Conservation (phyloP, 2,888 invertebrate genomes). For the Drosophila glabriapex region DNA sequence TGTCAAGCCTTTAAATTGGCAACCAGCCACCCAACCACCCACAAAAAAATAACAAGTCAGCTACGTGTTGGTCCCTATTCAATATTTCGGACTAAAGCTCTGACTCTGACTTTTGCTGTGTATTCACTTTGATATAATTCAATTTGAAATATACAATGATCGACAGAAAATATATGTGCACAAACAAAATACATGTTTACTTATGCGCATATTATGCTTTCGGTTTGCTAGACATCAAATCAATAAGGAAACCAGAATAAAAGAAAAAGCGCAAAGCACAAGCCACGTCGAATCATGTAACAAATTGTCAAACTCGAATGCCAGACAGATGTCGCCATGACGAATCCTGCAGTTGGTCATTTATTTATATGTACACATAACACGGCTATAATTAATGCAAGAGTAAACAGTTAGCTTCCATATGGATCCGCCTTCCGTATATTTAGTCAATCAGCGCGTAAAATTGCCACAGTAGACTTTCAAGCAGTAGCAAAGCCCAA, state of each 20-base stretch:
- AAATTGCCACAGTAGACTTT: conserved; percentile 45
- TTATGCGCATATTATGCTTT: conserved; percentile 19
- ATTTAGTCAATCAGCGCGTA: conserved; percentile 63
- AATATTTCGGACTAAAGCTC: conserved; percentile 10
- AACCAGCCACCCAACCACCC: conserved; percentile 15
- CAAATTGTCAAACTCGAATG: conserved; percentile 45
- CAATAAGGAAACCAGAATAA: conserved; percentile 23
- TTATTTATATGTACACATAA: conserved; percentile 25
- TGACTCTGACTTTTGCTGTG: conserved; percentile 58
- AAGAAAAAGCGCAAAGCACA: not conserved
- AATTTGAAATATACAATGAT: conserved; percentile 57
- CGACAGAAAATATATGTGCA: conserved; percentile 11
- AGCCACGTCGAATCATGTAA: conserved; percentile 49
- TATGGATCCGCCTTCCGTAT: conserved; percentile 20
- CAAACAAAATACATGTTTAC: not conserved
- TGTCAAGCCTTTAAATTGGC: conserved; percentile 63
- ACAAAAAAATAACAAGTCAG: conserved; percentile 58
- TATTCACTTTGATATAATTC: conserved; percentile 67
- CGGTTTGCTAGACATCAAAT: conserved; percentile 23
- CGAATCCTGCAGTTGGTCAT: conserved; percentile 17
- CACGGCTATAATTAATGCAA: conserved; percentile 57
- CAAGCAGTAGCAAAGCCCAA: not conserved
- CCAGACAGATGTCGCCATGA: conserved; percentile 33
- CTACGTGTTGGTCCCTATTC: conserved; percentile 52
- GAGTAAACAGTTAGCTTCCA: conserved; percentile 58